Percentiles rank a stretch among this genome's conserved stretches.
Evolutionary conservation across 2,888 invertebrate species (phyloP).

Genomic region (Troides helena): DNA sequence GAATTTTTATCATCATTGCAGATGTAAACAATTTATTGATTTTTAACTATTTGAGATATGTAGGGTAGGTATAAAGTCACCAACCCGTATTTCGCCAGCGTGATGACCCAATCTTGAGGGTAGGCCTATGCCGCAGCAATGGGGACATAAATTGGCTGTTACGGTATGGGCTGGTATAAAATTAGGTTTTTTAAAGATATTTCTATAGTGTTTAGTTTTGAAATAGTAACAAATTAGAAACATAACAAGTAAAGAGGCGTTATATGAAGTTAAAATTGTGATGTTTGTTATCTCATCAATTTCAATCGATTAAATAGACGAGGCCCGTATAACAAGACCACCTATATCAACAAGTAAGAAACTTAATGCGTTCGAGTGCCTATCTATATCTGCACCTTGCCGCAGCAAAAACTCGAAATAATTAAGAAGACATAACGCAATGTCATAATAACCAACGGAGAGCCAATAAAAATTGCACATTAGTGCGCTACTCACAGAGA

Average conservation of each 20-base stretch:
- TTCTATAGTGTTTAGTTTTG: too few relatives aligned
- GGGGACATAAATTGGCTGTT: too few relatives aligned
- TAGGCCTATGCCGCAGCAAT: too few relatives aligned
- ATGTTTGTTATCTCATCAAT: background rate
- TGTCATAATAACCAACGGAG: conserved; percentile 60
- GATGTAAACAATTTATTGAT: too few relatives aligned
- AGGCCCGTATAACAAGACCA: conserved; percentile 35
- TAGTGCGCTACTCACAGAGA: conserved; percentile 59
- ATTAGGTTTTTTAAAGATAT: too few relatives aligned
- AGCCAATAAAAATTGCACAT: conserved; percentile 62
- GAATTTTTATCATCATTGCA: too few relatives aligned
- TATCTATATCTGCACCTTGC: conserved; percentile 76
- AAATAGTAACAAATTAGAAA: background rate
- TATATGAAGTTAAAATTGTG: background rate
- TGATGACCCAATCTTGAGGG: too few relatives aligned
- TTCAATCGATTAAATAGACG: background rate
- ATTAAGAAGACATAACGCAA: conserved; percentile 62
- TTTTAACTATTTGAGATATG: too few relatives aligned
- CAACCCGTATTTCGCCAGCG: too few relatives aligned
- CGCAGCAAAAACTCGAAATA: conserved; percentile 75
- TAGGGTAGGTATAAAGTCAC: too few relatives aligned
- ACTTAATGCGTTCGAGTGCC: conserved; percentile 37
- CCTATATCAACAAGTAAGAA: conserved; percentile 43
- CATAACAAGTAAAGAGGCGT: background rate
- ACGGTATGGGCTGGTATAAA: too few relatives aligned